phyloP scores from a whole-genome alignment of 2,797 vertebrate species.

The Hylomyscus alleni region DNA sequence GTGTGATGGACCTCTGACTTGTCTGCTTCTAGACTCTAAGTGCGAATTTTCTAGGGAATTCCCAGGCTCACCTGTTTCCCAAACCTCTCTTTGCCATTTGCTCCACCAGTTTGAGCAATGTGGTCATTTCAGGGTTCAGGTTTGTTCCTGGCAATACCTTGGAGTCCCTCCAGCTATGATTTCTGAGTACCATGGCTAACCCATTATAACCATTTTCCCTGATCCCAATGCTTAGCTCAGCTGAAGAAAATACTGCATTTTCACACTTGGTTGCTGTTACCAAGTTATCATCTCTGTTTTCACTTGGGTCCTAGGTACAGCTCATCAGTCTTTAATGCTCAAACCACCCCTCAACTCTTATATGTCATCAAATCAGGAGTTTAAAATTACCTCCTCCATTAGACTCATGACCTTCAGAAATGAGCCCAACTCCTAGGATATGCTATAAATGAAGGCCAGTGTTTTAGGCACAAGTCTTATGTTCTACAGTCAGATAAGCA shows the following conservation, averaged over 20 bases:
- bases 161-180: not conserved
- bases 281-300: not conserved
- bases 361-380: not conserved
- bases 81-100: not conserved
- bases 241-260: not conserved
- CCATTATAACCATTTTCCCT: not conserved
- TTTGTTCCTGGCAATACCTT: not conserved
- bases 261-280: not conserved
- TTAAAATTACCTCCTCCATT: not conserved
- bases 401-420: not conserved
- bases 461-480: not conserved
- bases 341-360: not conserved
- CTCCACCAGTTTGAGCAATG: not conserved
- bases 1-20: not conserved
- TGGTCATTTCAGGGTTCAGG: not conserved
- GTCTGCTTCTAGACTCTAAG: not conserved
- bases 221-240: not conserved
- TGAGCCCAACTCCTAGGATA: not conserved
- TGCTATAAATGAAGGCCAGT: not conserved
- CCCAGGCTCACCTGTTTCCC: not conserved
- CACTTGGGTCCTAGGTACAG: not conserved
- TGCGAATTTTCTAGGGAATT: not conserved
- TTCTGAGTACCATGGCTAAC: not conserved
- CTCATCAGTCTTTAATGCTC: not conserved
- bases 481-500: not conserved